Conservation (phyloP, 2,888 invertebrate genomes). For the Sthenelais limicola region DNA sequence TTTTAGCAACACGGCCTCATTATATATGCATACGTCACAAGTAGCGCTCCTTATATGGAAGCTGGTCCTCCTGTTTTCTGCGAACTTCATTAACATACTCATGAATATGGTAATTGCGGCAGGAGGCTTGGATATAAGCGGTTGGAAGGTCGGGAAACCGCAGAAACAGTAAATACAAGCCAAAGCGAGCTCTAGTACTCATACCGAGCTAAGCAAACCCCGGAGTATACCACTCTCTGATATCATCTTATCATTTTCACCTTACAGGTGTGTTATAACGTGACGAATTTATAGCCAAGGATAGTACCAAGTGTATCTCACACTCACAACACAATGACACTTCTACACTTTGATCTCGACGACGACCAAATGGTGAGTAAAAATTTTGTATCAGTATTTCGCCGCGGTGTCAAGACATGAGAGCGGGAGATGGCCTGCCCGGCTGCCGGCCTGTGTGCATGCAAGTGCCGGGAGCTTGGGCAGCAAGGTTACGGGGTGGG, state of each 20-base stretch:
- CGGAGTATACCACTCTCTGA: not conserved
- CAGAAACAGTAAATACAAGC: constrained; percentile 14
- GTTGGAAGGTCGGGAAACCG: not conserved
- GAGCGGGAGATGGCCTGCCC: no score
- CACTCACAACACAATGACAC: constrained; percentile 12
- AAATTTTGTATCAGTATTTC: no score
- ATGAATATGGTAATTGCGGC: not conserved
- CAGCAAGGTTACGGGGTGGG: no score
- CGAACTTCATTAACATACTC: constrained; percentile 11
- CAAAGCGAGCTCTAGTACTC: constrained; percentile 25
- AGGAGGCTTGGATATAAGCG: constrained; percentile 12
- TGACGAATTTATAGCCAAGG: not conserved
- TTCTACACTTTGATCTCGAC: constrained; percentile 17
- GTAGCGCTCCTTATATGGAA: constrained; percentile 9
- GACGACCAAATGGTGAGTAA: constrained; percentile 32
- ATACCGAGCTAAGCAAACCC: constrained; percentile 1
- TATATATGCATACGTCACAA: constrained; percentile 15
- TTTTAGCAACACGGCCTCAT: not conserved
- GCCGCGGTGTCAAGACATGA: no score
- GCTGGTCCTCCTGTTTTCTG: not conserved
- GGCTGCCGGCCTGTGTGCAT: no score
- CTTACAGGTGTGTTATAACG: constrained; percentile 15
- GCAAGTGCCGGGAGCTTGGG: no score
- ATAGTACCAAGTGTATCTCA: not conserved
- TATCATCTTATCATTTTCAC: not conserved